phyloP scores from a whole-genome alignment of 2,113 vertebrate genomes.

The Leptobrachium ailaonicum region DNA sequence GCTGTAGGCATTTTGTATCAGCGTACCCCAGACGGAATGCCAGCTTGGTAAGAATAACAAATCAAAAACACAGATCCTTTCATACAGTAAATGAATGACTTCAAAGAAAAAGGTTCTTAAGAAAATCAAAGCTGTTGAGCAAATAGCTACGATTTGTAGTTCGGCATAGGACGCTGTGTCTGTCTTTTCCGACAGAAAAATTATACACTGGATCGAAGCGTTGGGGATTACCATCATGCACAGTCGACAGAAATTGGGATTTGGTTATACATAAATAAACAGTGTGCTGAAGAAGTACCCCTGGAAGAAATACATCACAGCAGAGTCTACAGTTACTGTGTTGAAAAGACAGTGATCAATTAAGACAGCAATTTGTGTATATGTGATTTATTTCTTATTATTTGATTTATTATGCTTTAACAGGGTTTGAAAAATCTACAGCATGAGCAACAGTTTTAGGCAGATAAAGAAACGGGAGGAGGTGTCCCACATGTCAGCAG shows the following conservation, averaged over 20 bases:
- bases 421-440: background rate
- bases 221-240: conserved; percentile 4
- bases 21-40: conserved; percentile 17
- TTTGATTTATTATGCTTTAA: background rate
- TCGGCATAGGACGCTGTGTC: background rate
- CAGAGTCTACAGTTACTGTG: background rate
- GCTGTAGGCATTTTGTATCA: conserved; percentile 3
- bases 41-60: conserved; percentile 28
- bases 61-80: conserved; percentile 19
- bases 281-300: background rate
- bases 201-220: conserved; percentile 4
- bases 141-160: conserved; percentile 8
- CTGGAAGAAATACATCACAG: background rate
- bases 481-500: too few species aligned
- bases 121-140: conserved; percentile 13
- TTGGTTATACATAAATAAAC: background rate
- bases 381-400: background rate
- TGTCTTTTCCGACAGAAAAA: background rate
- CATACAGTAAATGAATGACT: conserved; percentile 16
- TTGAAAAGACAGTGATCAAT: background rate
- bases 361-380: background rate
- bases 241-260: background rate
- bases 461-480: too few species aligned
- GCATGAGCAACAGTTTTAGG: too few species aligned
- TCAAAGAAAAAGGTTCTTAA: conserved; percentile 34